Base-by-base conservation (phyloP, 1,140 invertebrate species). In the Tachypleus tridentatus region DNA sequence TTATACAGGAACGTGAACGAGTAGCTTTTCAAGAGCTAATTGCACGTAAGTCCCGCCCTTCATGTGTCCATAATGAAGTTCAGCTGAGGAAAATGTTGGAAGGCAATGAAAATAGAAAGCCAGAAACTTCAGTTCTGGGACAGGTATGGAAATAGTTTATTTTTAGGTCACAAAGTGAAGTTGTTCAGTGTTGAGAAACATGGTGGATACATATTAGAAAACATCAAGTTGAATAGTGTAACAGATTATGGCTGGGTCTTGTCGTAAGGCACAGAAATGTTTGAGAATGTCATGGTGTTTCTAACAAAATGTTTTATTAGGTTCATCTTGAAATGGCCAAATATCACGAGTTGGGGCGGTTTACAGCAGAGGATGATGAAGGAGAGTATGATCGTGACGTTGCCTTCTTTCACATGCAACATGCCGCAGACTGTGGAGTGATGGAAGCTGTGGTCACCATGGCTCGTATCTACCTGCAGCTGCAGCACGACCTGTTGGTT, bases 311-410 rank as follows among this genome's bases (percentile, higher is more conserved):
- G 29, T 29, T 29, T 29, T 71, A 66, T 62, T 72, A 82, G 77
- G 77, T 83, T 67, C 82, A 83, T 72, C 76, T 83, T 66, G 82
- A 83, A 66, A 71, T 83, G 69, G 78, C 80, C 8, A 80, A 80
- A 65, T 83, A 83, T 71, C 80, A 84, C 70, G 82, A 83, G 72
- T 64, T 81, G 3, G 80, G 82, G 47, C 74, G 82, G 48, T 83
- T 84, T 71, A 65, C 70, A 5, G 4, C 65, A 9, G 71, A 73
- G 9, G 72, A 70, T 48, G 72, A 73, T 61, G 69, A 73, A 57
- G 70, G 67, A 11, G 71, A 64, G 65, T 82, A 77, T 68, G 82
- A 84, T 70, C 76, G 76, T 72, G 76, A 79, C 48, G 76, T 81
- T 29, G 82, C 80, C 8, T 68, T 83, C 6, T 84, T 77, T 69